Conservation (phyloP, 2,888 invertebrate genomes). For the Scaptomyza flava region DNA sequence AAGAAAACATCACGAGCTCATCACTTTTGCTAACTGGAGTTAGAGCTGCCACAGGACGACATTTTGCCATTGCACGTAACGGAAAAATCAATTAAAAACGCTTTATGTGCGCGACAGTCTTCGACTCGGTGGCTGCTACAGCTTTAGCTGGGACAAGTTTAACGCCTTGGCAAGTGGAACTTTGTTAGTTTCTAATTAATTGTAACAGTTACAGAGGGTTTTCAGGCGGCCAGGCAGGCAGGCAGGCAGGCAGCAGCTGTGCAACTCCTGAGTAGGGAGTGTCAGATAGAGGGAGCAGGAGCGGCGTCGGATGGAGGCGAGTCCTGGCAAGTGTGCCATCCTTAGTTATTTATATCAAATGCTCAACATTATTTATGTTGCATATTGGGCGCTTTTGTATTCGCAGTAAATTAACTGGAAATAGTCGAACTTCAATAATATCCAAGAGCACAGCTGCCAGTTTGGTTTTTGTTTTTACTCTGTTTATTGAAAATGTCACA, state of each 20-base stretch:
- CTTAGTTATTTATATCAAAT: constrained; percentile 72
- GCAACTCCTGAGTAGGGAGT: constrained; percentile 9
- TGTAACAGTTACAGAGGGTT: constrained; percentile 70
- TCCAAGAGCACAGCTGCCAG: constrained; percentile 50
- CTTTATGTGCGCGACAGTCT: constrained; percentile 77
- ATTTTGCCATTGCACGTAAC: constrained; percentile 72
- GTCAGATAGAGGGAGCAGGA: neutral
- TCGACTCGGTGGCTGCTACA: constrained; percentile 33
- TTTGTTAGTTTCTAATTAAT: constrained; percentile 79
- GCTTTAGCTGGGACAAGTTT: constrained; percentile 60
- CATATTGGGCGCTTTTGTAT: constrained; percentile 67
- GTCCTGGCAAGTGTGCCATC: constrained; percentile 59
- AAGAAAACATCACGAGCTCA: neutral
- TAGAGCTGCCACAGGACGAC: constrained; percentile 44
- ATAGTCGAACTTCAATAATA: constrained; percentile 25
- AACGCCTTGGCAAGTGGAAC: constrained; percentile 76
- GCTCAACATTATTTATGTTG: constrained; percentile 75
- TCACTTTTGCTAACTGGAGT: constrained; percentile 12
- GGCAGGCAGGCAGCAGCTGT: constrained; percentile 49
- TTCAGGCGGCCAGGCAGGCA: constrained; percentile 16
- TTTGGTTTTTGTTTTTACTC: constrained; percentile 18
- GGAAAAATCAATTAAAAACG: constrained; percentile 78
- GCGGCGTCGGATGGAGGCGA: neutral
- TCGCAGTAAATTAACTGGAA: constrained; percentile 66
- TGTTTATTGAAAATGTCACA: constrained; percentile 65